phyloP scores from a whole-genome alignment of 1,140 invertebrate genomes.

The Bombus sylvicola region DNA sequence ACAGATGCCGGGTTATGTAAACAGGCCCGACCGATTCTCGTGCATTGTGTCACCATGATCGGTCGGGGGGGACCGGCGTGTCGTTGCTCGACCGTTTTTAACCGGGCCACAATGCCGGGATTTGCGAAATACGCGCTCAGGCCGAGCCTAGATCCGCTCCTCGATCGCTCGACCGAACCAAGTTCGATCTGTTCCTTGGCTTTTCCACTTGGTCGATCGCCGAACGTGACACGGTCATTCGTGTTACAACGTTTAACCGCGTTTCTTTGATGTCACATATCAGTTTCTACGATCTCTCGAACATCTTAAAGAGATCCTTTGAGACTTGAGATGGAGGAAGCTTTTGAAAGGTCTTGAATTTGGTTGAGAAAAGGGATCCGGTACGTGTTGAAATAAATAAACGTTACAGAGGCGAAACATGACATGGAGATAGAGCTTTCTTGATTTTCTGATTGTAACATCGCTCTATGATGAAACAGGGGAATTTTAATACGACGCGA shows the following conservation, averaged over 20 bases:
- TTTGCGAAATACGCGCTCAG: constrained; percentile 69
- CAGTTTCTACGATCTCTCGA: neutral
- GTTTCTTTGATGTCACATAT: neutral
- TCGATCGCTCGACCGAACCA: neutral
- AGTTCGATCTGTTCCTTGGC: constrained; percentile 27
- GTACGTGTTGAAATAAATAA: too few species aligned
- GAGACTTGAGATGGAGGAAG: too few species aligned
- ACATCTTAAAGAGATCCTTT: neutral
- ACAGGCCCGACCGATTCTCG: constrained; percentile 62
- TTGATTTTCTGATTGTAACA: too few species aligned
- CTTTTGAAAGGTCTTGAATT: too few species aligned
- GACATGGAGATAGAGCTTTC: too few species aligned
- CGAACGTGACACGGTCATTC: neutral
- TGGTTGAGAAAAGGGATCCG: too few species aligned
- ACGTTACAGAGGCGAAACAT: too few species aligned
- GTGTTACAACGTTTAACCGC: neutral
- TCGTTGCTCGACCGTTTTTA: constrained; percentile 62
- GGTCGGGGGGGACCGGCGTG: constrained; percentile 22
- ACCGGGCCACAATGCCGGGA: constrained; percentile 70
- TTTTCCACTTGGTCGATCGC: constrained; percentile 38
- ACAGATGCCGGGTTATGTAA: constrained; percentile 78
- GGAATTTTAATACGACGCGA: too few species aligned
- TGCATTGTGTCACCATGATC: constrained; percentile 70
- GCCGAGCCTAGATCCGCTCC: neutral
- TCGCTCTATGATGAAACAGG: too few species aligned